Base-by-base conservation (phyloP, 2,113 vertebrate species). In the Corydoras maculifer region DNA sequence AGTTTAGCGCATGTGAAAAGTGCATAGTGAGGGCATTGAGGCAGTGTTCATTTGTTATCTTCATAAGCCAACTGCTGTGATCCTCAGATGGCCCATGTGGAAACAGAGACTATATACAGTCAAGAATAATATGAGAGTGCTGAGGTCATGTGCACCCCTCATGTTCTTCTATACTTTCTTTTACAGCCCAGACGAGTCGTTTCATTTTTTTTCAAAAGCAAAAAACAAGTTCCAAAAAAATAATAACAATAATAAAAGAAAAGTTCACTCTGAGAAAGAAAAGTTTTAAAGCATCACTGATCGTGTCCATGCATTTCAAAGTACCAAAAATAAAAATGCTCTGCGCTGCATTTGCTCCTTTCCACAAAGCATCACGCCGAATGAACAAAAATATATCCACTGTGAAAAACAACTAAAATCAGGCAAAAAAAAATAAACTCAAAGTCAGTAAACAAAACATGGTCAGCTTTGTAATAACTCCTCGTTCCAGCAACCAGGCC, bases 21-120 rank as follows among this genome's bases (percentile, higher is more conserved):
- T 91, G 89, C 89, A 90, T 91, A 89, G 87, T 65, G 86, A 88
- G 86, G 83, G 88, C 85, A 82, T 84, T 81, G 63, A 86, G 86
- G 78, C 12, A 75, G 75, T 79, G 50, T 78, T 63, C 58, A 13
- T 63, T 74, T 43, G 3, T 65, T 59, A 4, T 67, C 63, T 74
- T 63, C 12, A 58, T 62, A 50, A 67, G 51, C 15, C 58, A 12
- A 62, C 65, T 62, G 69, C 69, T 48, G 29, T 13, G 59, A 68
- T 58, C 50, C 68, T 54, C 64, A 60, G 5, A 70, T 58, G 14
- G 48, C 43, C 63, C 60, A 32, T 18, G 49, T 59, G 43, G 58
- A 77, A 69, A 77, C 55, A 68, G 49, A 75, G 57, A 53, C 57
- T 68, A 62, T 54, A 54, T 59, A 58, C 68, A 53, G 67, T 65